Conservation (phyloP, 2,797 vertebrate species). For the Ficedula albicollis region DNA sequence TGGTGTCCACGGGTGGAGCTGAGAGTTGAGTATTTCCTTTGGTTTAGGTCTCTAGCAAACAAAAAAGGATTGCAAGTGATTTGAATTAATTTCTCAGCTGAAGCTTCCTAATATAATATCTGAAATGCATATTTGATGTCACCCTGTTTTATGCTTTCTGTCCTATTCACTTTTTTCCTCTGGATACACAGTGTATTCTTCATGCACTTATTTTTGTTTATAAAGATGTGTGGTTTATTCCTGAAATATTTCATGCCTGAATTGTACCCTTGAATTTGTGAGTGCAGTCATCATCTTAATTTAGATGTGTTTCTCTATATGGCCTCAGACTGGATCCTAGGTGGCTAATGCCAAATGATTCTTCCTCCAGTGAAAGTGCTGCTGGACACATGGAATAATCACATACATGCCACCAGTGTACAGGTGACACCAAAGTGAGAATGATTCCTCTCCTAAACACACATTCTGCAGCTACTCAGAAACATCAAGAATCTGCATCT, state of each 20-base stretch:
- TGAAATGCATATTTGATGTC: not conserved
- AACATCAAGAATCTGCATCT: not conserved
- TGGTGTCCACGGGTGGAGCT: not conserved
- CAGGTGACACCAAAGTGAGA: not conserved
- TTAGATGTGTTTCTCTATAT: not conserved
- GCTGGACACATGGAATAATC: not conserved
- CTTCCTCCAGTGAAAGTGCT: not conserved
- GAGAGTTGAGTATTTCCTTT: not conserved
- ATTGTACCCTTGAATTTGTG: not conserved
- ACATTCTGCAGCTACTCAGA: not conserved
- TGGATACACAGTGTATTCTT: not conserved
- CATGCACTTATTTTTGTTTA: not conserved
- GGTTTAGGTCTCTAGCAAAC: not conserved
- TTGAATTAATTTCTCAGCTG: not conserved
- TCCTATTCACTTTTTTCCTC: not conserved
- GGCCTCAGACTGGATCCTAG: not conserved
- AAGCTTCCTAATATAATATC: not conserved
- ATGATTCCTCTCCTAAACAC: not conserved
- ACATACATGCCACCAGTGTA: fast-evolving
- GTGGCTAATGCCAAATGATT: not conserved
- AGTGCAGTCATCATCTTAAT: not conserved
- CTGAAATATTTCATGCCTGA: not conserved
- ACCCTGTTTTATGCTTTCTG: not conserved
- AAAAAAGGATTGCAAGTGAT: not conserved
- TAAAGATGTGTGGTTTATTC: not conserved